Base-by-base conservation (phyloP, 92 coral and sea anemone species). In the Siderastrea siderea region DNA sequence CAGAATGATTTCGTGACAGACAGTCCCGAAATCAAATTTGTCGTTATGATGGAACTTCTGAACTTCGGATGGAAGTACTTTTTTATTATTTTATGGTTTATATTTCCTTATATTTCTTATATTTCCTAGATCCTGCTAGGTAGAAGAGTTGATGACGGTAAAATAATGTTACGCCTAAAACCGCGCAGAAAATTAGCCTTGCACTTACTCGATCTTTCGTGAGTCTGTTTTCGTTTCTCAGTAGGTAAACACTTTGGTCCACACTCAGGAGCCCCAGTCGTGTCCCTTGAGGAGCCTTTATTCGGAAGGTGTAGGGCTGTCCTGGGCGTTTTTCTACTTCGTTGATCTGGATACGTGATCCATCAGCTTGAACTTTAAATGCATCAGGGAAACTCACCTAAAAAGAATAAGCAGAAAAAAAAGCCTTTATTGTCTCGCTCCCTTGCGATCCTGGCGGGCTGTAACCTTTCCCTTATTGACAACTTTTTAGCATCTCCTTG, bases 171-270 rank as follows among this genome's bases (percentile, higher is more conserved):
- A 26, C 38, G 38, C 38, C 38, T 26, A 26, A 26, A 26, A 26
- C 38, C 38, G 38, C 38, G 38, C 38, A 26, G 38, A 55, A 55
- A 11, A 2, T 67, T 11, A 38, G 5, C 45, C 5, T 1, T 19
- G 3, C 45, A 74, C 95, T 86, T 77, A 96, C 99, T 84, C 93
- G 79, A 7, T 91, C 89, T 43, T 88, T 80, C 4, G 95, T 93
- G 12, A 96, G 94, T 74, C 93, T 92, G 77, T 96, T 94, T 58
- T 96, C 88, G 66, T 94, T 91, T 73, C 98, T 84, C 74, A 96
- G 78, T 16, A 96, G 92, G 78, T 96, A 96, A 46, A 96, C 98
- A 84, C 99, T 96, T 82, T 94, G 90, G 78, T 96, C 99, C 26
- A 96, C 99, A 44, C 94, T 95, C 62, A 96, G 83, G 38, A 96